Conservation (phyloP, 2,113 vertebrate genomes). For the Tyto alba region DNA sequence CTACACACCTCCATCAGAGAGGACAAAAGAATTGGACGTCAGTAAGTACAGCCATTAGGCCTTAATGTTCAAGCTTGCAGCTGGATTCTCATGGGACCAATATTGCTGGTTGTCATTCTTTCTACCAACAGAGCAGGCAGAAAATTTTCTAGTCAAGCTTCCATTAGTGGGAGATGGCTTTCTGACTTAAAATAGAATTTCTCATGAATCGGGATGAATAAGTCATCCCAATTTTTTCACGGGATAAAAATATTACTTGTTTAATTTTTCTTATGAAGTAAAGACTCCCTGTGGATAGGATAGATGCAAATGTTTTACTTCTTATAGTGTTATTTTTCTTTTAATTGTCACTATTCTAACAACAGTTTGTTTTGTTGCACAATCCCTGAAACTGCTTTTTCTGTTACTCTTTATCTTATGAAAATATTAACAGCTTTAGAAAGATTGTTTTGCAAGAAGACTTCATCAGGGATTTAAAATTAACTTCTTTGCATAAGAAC, state of each 20-base stretch:
- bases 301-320: not conserved
- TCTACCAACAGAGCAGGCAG: not conserved
- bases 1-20: not conserved
- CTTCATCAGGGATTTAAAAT: not conserved
- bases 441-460: not conserved
- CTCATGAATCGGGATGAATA: not conserved
- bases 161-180: not conserved
- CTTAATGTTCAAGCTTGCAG: not conserved
- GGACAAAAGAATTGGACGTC: not conserved
- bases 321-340: not conserved
- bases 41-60: not conserved
- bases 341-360: not conserved
- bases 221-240: not conserved
- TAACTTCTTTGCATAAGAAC: not conserved
- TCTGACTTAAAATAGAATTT: not conserved
- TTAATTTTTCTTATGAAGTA: not conserved
- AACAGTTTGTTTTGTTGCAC: not conserved
- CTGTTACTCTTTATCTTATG: not conserved
- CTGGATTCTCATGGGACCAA: not conserved
- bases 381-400: not conserved
- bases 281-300: not conserved
- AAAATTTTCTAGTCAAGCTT: not conserved
- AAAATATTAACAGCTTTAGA: not conserved
- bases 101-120: not conserved
- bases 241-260: not conserved